Base-by-base conservation (phyloP, 2,113 vertebrate species). In the Axis porcinus region DNA sequence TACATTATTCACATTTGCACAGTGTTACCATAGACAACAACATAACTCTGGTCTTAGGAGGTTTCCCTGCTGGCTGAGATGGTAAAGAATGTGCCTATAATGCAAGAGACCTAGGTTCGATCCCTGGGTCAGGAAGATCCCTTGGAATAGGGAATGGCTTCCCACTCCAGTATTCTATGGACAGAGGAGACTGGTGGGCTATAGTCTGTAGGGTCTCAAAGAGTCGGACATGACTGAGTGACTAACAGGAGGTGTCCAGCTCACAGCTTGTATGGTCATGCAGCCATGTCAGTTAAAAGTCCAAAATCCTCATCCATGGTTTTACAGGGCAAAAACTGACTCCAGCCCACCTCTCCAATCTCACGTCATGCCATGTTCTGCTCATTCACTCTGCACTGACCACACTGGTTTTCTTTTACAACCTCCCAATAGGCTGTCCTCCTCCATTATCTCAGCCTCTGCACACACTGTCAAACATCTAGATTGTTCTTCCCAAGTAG, bases 101-200 rank as follows among this genome's bases (percentile, higher is more conserved):
- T 70, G 36, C 40, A 76, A 43, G 36, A 76, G 70, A 27, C 23
- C 12, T 0, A 0, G 6, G 11, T 43, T 76, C 0, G 3, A 76
- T 76, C 23, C 70, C 40, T 27, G 36, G 6, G 70, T 43, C 1
- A 0, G 70, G 70, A 27, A 76, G 36, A 76, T 43, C 36, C 70
- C 70, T 40, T 76, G 70, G 36, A 76, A 43, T 14, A 43, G 23
- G 23, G 36, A 76, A 43, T 25, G 70, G 23, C 70, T 43, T 43
- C 70, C 36, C 36, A 27, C 11, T 76, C 70, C 23, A 76, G 36
- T 76, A 43, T 76, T 7, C 70, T 76, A 27, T 14, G 70, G 36
- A 76, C 70, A 76, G 23, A 76, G 70, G 23, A 76, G 70, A 40
- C 70, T 76, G 23, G 70, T 43, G 40, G 70, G 70, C 70, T 43